Base-by-base conservation (phyloP, 2,888 invertebrate genomes). In the Rhopalosiphum nymphaeae region DNA sequence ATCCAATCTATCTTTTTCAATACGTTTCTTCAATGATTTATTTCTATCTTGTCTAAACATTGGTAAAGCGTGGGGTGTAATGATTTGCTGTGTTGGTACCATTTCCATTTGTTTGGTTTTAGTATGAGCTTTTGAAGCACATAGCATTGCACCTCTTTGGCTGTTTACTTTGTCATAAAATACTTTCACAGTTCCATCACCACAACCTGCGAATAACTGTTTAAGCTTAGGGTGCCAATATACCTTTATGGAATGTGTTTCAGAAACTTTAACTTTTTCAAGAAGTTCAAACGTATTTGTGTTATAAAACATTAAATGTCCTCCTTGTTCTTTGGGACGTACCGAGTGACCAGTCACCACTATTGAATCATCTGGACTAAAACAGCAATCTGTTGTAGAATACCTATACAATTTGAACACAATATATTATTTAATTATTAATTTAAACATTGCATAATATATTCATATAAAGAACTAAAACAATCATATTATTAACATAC, bases 201-300 rank as follows among this genome's bases (percentile, higher is more conserved):
- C 98, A 95, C 98, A 98, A 0, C 99, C 98, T 0, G 98, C 97
- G 95, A 99, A 98, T 86, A 99, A 97, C 96, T 99, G 99, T 96
- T 99, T 99, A n/a, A 99, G 96, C 96, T 99, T 98, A 0, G 99
- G 98, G 96, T 99, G 99, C 99, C 99, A 99, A 0, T 98, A 96
- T 0, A 98, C 97, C 95, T 99, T 98, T 1, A 99, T 98, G 0
- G 98, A 97, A 95, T 98, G 98, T 0, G 98, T 97, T 95, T 97
- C 97, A 0, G 97, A 97, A 0, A 99, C 98, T 21, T 97, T 97
- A 94, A 99, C 97, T 95, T 97, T 97, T 85, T 97, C 97, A 0
- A 98, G 97, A 57, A 97, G 95, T 46, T 98, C 97, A 95, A 98
- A 98, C 0, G 97, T 98, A 94, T 97, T 97, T 0, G 98, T 96